A percentile compares a stretch with the other conserved stretches of the same genome.
Evolutionary conservation across 2,888 invertebrate species (phyloP).

Genomic region (Thalpophila matura): DNA sequence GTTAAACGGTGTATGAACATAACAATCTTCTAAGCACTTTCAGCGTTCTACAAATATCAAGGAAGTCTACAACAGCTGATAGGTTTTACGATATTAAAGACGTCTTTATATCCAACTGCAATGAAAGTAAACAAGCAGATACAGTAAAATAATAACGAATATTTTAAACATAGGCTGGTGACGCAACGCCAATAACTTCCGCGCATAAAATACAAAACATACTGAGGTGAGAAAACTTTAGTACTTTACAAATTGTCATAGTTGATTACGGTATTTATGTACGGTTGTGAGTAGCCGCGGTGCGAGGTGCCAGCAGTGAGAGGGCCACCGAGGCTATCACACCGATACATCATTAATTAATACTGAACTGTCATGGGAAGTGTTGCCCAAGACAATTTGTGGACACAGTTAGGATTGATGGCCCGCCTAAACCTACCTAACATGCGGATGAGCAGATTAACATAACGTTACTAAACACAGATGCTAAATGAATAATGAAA

Average conservation of each 20-base stretch:
- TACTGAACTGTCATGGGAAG: conserved; percentile 77
- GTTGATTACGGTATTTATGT: conserved; percentile 63
- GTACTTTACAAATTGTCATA: conserved; percentile 61
- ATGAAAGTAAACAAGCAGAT: conserved; percentile 36
- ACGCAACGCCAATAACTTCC: conserved; percentile 59
- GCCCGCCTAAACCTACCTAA: conserved; percentile 32
- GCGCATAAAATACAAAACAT: conserved; percentile 49
- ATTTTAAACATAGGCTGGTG: conserved; percentile 38
- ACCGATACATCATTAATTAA: conserved; percentile 78
- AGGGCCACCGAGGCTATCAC: conserved; percentile 66
- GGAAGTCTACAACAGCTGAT: conserved; percentile 34
- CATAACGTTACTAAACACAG: conserved; percentile 43
- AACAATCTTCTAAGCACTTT: conserved; percentile 17
- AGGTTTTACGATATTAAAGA: conserved; percentile 27
- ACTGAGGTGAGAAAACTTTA: conserved; percentile 59
- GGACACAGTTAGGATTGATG: conserved; percentile 60
- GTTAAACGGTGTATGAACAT: neutral
- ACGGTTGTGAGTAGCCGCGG: conserved; percentile 46
- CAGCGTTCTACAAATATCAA: conserved; percentile 22
- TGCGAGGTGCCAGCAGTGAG: conserved; percentile 32
- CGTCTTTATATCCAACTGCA: conserved; percentile 20
- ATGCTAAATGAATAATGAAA: conserved; percentile 39
- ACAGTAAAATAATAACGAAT: conserved; percentile 34
- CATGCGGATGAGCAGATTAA: conserved; percentile 42
- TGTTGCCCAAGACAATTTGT: conserved; percentile 74